Evolutionary conservation across 2,888 invertebrate species (phyloP).

Genomic region (Netelia virgata): DNA sequence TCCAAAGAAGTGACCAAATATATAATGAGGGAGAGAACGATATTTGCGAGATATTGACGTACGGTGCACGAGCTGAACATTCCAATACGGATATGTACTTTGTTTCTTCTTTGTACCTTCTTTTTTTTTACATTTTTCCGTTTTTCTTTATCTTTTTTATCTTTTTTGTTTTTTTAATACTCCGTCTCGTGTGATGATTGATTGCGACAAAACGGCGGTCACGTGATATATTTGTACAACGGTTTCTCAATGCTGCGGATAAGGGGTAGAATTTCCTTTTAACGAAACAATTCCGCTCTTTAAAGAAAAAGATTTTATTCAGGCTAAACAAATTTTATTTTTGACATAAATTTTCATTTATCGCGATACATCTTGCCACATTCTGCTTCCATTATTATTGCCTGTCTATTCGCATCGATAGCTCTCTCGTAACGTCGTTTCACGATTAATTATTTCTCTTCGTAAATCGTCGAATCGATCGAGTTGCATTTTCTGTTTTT

Average conservation of each 20-base stretch:
- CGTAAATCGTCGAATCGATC: conserved; percentile 15
- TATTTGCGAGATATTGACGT: conserved; percentile 80
- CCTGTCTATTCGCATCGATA: neutral
- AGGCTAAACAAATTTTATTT: conserved; percentile 55
- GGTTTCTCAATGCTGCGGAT: conserved; percentile 71
- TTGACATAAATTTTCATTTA: conserved; percentile 66
- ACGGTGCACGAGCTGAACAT: conserved; percentile 76
- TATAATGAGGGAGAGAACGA: conserved; percentile 78
- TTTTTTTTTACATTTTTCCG: conserved; percentile 38
- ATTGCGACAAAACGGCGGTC: conserved; percentile 77
- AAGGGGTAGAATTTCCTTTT: conserved; percentile 56
- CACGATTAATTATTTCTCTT: neutral
- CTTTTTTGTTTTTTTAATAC: conserved; percentile 43
- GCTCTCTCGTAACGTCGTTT: conserved; percentile 19
- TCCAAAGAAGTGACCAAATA: conserved; percentile 85
- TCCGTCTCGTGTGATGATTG: conserved; percentile 71
- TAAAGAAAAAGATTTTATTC: conserved; percentile 52
- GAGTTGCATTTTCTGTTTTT: conserved; percentile 13
- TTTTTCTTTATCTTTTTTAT: conserved; percentile 60
- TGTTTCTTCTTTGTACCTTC: conserved; percentile 49
- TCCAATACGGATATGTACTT: conserved; percentile 43
- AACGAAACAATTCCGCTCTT: conserved; percentile 30
- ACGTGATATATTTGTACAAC: conserved; percentile 80
- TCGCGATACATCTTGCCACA: conserved; percentile 12
- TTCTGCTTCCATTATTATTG: conserved; percentile 32